Evolutionary conservation across 2,797 vertebrate species (phyloP).

Genomic region (Pangasius krempfi): DNA sequence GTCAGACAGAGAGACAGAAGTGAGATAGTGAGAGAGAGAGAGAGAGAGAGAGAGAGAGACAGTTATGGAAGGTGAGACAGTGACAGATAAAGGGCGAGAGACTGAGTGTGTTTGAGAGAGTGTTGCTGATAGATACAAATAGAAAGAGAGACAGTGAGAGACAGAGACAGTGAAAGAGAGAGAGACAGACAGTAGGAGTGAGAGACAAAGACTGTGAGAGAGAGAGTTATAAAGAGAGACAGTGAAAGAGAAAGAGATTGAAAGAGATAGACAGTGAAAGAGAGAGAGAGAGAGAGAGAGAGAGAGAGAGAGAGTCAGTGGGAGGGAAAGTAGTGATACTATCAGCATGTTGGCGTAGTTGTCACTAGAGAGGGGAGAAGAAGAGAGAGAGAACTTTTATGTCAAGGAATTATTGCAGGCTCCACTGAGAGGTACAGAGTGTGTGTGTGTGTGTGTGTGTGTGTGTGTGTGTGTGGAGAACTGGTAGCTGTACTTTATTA

Average conservation of each 20-base stretch:
- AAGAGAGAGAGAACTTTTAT: slow-evolving; percentile 17
- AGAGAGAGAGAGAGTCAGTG: neutral
- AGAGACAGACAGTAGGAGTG: neutral
- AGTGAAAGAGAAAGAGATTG: no score
- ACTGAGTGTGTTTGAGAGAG: neutral
- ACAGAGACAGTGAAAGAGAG: neutral
- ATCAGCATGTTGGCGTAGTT: slow-evolving; percentile 41
- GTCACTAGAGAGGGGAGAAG: slow-evolving; percentile 27
- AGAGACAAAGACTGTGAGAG: neutral
- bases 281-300: neutral
- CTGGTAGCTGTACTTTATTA: neutral
- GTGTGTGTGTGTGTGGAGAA: slow-evolving; percentile 24
- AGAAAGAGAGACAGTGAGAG: neutral
- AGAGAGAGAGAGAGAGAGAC: neutral
- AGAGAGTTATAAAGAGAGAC: no score
- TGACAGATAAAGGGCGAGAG: neutral
- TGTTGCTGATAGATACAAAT: neutral
- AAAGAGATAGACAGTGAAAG: neutral
- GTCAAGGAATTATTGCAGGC: slow-evolving; percentile 11
- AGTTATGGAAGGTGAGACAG: neutral
- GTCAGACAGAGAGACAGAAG: neutral
- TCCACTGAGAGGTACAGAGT: slow-evolving; percentile 5
- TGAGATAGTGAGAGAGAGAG: neutral
- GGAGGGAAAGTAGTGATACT: slow-evolving; percentile 1
- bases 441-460: slow-evolving; percentile 37